Evolutionary conservation across 2,113 vertebrate genomes (phyloP).

Genomic region (Hystrix cristata): DNA sequence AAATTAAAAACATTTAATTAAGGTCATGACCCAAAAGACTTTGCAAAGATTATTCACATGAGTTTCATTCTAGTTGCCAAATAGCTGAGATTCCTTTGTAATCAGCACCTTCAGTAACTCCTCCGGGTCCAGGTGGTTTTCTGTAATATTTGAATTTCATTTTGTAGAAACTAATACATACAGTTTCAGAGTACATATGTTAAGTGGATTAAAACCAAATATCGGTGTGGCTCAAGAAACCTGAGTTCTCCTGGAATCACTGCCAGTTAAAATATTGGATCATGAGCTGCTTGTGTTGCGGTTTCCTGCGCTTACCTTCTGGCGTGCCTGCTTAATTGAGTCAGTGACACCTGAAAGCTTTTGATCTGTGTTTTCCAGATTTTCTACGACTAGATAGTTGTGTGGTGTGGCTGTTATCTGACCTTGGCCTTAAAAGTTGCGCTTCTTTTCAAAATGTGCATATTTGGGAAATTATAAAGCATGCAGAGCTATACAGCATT

Average conservation of each 20-base stretch:
- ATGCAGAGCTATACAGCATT: background rate
- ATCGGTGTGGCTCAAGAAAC: background rate
- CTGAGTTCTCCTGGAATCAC: background rate
- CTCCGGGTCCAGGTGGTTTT: background rate
- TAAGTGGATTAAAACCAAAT: background rate
- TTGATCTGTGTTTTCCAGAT: background rate
- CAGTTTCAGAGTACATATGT: background rate
- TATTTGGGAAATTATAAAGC: background rate
- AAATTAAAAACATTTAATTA: conserved; percentile 23
- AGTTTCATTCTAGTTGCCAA: background rate
- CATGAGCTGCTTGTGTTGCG: background rate
- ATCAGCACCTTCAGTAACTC: background rate
- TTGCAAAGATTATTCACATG: background rate
- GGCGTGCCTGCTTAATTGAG: background rate
- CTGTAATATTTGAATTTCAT: background rate
- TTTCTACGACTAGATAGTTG: background rate
- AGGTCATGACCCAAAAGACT: background rate
- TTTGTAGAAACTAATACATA: background rate
- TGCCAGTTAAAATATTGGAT: background rate
- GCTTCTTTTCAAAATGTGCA: background rate
- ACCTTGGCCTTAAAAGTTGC: background rate
- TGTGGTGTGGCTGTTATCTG: background rate
- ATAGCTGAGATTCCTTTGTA: background rate
- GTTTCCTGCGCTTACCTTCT: background rate
- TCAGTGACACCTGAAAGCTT: background rate